Evolutionary conservation across 2,888 invertebrate species (phyloP), one percentile per base, ranked within the genome.

Genomic region (Yponomeuta plumbellus): DNA sequence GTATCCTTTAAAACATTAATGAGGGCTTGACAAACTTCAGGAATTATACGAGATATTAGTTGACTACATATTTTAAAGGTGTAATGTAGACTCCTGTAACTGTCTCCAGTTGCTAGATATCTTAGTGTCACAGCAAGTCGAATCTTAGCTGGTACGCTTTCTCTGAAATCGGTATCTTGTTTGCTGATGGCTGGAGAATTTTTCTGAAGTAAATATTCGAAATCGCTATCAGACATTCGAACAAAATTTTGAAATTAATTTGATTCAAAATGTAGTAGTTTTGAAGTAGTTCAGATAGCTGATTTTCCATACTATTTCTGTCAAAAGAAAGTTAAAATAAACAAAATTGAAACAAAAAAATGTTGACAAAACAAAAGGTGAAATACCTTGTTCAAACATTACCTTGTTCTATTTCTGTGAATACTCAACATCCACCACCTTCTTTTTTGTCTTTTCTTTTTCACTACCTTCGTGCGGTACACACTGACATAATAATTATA

Each of bases 91-190:
- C 67, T 67, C 64, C 64, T 17, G 64, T 44, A 64, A 40, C 22
- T 22, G 44, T 64, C 67, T 22, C 67, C 67, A 44, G 66, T 58
- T 17, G 66, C 66, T 40, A 63, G 39, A 57, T 58, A 66, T 62
- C 44, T 40, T 62, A 61, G 23, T 61, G 65, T 65, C 57, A 65
- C 39, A 21, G 58, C 56, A 56, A 65, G 34, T 57, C 65, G 34
- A 63, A 68, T 68, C 62, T 68, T 68, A 40, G 61, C 68, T 61
- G 68, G 68, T 69, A 68, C 69, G 39, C 68, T 39, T 21, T 68
- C 68, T 57, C 68, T 68, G 63, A 62, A 68, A 23, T 52, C 58
- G 40, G 68, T 68, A 39, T 68, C 68, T 68, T 68, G 23, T 69
- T 68, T 68, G 39, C 26, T 52, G 34, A 68, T 61, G 34, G 40